Conservation (phyloP, 2,113 vertebrate species). For the Prunella himalayana region DNA sequence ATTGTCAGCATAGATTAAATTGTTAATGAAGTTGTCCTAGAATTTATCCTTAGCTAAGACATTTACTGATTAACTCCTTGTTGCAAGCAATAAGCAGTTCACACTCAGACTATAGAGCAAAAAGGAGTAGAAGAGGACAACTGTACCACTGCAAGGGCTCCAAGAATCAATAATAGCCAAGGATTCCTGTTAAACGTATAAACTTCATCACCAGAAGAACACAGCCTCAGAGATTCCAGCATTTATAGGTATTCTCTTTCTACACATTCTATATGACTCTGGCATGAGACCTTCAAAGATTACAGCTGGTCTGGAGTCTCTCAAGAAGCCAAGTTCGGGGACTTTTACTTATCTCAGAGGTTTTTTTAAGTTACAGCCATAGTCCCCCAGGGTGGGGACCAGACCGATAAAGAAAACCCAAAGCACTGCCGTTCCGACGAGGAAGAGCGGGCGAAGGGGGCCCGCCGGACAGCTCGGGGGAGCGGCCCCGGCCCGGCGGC, state of each 20-base stretch:
- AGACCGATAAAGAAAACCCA: neutral
- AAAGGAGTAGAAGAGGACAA: neutral
- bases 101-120: neutral
- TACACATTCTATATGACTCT: accelerated
- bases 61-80: neutral
- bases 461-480: neutral
- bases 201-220: neutral
- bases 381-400: accelerated
- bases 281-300: neutral
- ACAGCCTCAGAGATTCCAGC: neutral
- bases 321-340: accelerated
- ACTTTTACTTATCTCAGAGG: accelerated
- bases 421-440: accelerated
- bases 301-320: neutral
- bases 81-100: neutral
- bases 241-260: neutral
- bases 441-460: accelerated
- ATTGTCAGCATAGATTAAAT: neutral
- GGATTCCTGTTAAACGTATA: neutral
- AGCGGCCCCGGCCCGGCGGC: neutral
- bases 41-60: neutral
- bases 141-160: neutral
- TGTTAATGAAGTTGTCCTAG: accelerated
- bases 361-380: neutral
- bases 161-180: neutral